Conservation (phyloP, 2,888 invertebrate genomes). For the Lithophane semibrunnea region DNA sequence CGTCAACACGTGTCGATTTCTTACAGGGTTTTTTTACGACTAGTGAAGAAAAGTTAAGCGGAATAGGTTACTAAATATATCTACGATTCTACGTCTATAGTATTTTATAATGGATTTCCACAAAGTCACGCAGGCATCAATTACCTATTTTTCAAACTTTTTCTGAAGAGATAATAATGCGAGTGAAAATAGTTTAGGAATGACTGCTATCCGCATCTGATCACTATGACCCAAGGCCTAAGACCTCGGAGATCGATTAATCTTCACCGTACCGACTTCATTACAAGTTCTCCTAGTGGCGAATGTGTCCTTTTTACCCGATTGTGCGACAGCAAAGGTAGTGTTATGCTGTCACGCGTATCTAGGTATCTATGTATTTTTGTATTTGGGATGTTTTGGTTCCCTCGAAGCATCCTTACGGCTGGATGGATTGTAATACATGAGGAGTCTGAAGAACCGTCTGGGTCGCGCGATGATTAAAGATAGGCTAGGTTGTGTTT, state of each 20-base stretch:
- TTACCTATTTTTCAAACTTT: too few species aligned
- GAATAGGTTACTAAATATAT: too few species aligned
- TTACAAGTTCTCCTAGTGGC: not conserved
- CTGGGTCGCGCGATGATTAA: not conserved
- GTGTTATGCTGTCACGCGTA: not conserved
- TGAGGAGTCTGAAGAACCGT: too few species aligned
- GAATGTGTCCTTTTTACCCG: too few species aligned
- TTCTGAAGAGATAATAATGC: not conserved
- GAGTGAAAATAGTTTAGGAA: not conserved
- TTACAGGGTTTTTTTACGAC: too few species aligned
- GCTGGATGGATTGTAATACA: not conserved
- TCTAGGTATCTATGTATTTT: not conserved
- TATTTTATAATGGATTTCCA: too few species aligned
- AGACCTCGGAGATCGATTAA: slow-evolving; percentile 5
- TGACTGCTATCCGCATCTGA: not conserved
- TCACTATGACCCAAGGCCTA: not conserved
- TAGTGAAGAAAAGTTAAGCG: too few species aligned
- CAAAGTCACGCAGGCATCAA: too few species aligned
- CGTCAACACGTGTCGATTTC: too few species aligned
- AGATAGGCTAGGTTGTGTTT: not conserved
- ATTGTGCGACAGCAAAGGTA: not conserved
- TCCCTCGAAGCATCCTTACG: not conserved
- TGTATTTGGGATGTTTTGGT: not conserved
- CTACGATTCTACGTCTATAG: too few species aligned
- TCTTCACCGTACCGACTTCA: slow-evolving; percentile 1